Evolutionary conservation across 1,140 invertebrate species (phyloP), one percentile per base, ranked within the genome.

Genomic region (Drosophila guanche): DNA sequence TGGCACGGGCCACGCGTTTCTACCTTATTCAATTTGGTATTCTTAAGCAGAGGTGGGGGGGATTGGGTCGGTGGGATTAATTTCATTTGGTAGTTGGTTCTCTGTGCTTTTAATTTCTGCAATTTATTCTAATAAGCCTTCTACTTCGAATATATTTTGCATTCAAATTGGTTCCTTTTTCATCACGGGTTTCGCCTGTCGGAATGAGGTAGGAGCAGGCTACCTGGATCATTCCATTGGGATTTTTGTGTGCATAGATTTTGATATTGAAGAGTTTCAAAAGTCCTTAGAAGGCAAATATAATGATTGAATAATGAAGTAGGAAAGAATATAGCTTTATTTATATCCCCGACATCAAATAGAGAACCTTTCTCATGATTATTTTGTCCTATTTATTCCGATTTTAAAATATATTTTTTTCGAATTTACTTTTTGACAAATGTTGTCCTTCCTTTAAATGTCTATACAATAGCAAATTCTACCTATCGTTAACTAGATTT

Each of bases 91-190:
- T 37, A 37, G 33, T 37, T 37, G 33, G 10, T 4, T 37, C 33
- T 37, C 41, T 25, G 47, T 55, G 45, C 27, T 43, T 74, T 78
- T 90, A 79, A 90, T 90, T 90, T 69, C 50, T 27, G 58, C 76
- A 77, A 89, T 89, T 62, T 80, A 90, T 89, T 90, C 70, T 90
- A 80, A 89, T 90, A 89, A 83, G 78, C 78, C 56, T 51, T 69
- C 46, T 45, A 42, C 60, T 69, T 37, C 48, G 22, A 25, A 48
- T 63, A 52, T 55, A 54, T 52, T 81, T 81, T 63, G 63, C 74
- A 59, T 61, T 61, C 69, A 81, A 86, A 83, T 88, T 85, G 78
- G 73, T n/a, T 74, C 16, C 23, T 41, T 51, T 67, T 76, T 75
- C 55, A 67, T 63, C 56, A 72, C 22, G 23, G 2, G 7, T 23